Base-by-base conservation (phyloP, 2,797 vertebrate species). In the Anabacerthia variegaticeps region DNA sequence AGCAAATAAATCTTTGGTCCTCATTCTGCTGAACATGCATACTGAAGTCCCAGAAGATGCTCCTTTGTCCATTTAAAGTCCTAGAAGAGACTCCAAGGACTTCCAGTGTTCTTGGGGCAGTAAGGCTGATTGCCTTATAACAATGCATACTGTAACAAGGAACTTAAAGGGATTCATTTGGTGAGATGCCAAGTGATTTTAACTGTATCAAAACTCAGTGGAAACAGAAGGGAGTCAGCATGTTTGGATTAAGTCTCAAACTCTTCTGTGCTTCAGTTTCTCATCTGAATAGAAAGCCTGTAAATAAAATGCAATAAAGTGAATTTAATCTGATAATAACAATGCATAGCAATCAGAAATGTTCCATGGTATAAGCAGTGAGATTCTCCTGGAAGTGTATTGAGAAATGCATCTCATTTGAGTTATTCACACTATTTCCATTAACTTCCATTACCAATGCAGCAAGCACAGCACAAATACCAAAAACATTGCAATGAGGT, bases 241-340 rank as follows among this genome's bases (percentile, higher is more conserved):
- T 19, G 62, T 73, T 94, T 85, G 44, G 61, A 82, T 91, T 88
- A 74, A 59, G 13, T 52, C 44, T 39, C 67, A 80, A 95, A 69
- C 22, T 86, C 74, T 44, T 52, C 32, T 10, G 18, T 87, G 18
- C 14, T 93, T 87, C 58, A 49, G 54, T 85, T 95, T 95, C 55
- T 85, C 14, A n/a, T 83, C 68, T 37, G 6, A 84, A 30, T 89
- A 92, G 65, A 76, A 89, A 91, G 13, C 4, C 39, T 81, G 56
- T 93, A 97, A 96, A 96, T 89, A 97, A 96, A 93, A 95, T 85
- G 30, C 61, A 89, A 18, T 62, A 20, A 90, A 96, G 28, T 39
- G 13, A 54, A 87, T 91, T 85, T 37, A 94, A 92, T 91, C 39
- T 90, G 95, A 94, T 91, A 90, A 94, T 65, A 93, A 88, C 59